Evolutionary conservation across 2,113 vertebrate species (phyloP), one percentile per base, ranked within the genome.

Genomic region (Gymnarchus niloticus): DNA sequence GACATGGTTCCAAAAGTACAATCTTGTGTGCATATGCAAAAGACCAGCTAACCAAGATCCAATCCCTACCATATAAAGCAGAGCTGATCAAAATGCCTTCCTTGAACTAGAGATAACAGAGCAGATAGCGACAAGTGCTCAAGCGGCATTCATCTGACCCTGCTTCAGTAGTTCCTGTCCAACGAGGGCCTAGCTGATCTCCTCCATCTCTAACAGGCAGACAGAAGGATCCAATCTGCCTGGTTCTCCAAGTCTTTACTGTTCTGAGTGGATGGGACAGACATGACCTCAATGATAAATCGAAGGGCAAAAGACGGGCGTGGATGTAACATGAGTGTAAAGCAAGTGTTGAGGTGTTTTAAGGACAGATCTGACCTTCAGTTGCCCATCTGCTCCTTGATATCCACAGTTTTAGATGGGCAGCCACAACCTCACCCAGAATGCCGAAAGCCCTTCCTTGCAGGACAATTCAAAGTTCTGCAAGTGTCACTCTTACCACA

Each of bases 51-150:
- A 23, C 37, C 69, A 10, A 21, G 88, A 84, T 78, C 91, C 92
- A 91, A 94, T 93, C 92, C 59, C 90, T 88, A 91, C 91, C 92
- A 92, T 6, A 76, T 83, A 84, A 87, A 86, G 87, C 86, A 85
- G 88, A 88, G 88, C 61, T 86, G 88, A 87, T 88, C 87, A 89
- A 90, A 93, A 91, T 92, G 91, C 86, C 88, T 84, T 88, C 91
- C 92, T 90, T 93, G 92, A 94, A 92, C 92, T 92, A 88, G 81
- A 91, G 89, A 86, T 93, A 94, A 94, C 91, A 84, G 91, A 85
- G 91, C 89, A 85, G 51, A 88, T 89, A 87, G 81, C 57, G 85
- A 88, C 8, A 78, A 33, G 65, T 37, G 65, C 14, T 17, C 33
- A 19, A 41, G 65, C 28, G 28, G 65, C 5, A 28, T 73, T 19